These are phyloP conservation scores for Sebastes matsubarae DNA, from an alignment of 2,797 vertebrate genomes.

Conservation along the genomic window DNA sequence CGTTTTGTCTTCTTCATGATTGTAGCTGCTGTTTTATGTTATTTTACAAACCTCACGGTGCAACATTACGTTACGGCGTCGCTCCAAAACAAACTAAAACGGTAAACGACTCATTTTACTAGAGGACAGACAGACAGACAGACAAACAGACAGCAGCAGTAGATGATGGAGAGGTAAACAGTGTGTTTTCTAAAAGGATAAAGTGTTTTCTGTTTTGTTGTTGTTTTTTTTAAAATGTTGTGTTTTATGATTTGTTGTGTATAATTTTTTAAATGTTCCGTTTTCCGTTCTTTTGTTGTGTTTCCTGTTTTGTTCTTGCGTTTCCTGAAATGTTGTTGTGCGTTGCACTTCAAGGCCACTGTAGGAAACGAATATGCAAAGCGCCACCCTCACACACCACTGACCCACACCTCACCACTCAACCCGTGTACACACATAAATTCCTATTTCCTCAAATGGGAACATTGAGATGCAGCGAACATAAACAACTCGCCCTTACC, in stretches of 20 bases:
- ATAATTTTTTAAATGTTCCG: not conserved
- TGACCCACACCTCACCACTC: slow-evolving; percentile 27
- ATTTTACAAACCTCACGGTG: too few relatives aligned
- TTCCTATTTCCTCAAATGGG: slow-evolving; percentile 39
- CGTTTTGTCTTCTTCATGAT: too few relatives aligned
- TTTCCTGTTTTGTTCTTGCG: not conserved
- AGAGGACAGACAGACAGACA: too few relatives aligned
- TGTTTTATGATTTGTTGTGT: not conserved
- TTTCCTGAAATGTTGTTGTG: not conserved
- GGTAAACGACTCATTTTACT: too few relatives aligned
- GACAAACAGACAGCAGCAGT: too few relatives aligned
- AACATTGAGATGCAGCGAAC: slow-evolving; percentile 49
- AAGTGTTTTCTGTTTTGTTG: too few relatives aligned
- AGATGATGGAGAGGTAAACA: too few relatives aligned
- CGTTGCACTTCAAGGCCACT: not conserved
- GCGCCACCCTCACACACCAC: slow-evolving; percentile 13
- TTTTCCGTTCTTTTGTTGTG: not conserved
- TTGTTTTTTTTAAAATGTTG: not conserved
- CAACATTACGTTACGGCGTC: too few relatives aligned
- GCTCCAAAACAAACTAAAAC: too few relatives aligned
- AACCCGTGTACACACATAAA: slow-evolving; percentile 14
- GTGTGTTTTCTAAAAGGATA: not conserved
- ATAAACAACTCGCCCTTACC: slow-evolving; percentile 42
- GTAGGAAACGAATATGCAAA: slow-evolving; percentile 9
- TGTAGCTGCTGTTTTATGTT: too few relatives aligned